Evolutionary conservation across 2,888 invertebrate genomes (phyloP).

Genomic region (Sarcophaga carnaria): DNA sequence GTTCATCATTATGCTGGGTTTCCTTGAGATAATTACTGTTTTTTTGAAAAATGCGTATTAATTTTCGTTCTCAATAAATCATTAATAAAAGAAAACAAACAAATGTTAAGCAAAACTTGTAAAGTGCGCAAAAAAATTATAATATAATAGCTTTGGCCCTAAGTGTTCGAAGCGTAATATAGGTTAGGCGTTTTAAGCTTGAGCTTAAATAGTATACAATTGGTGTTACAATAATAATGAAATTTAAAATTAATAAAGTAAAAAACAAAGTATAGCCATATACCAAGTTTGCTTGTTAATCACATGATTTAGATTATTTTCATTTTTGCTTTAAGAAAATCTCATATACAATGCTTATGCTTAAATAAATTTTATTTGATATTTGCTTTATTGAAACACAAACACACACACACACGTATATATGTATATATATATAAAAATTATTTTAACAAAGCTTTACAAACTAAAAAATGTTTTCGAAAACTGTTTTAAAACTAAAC

Average conservation of each 20-base stretch:
- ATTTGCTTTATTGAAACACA: slow-evolving; percentile 23
- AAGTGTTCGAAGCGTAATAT: slow-evolving; percentile 2
- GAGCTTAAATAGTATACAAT: neutral
- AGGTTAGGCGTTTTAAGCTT: neutral
- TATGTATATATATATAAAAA: neutral
- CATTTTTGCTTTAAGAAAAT: slow-evolving; percentile 4
- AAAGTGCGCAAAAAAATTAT: neutral
- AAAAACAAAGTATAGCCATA: slow-evolving; percentile 17
- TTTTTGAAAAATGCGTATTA: slow-evolving; percentile 41
- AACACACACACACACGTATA: neutral
- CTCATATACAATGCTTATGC: slow-evolving; percentile 9
- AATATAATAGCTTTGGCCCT: slow-evolving; percentile 11
- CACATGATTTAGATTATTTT: neutral
- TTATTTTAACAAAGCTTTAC: neutral
- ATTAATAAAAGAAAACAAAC: neutral
- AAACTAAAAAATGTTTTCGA: neutral
- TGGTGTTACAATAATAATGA: neutral
- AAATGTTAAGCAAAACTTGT: neutral
- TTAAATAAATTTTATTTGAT: neutral
- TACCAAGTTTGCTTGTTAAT: slow-evolving; percentile 22
- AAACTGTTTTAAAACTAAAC: slow-evolving; percentile 6
- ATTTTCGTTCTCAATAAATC: slow-evolving; percentile 51
- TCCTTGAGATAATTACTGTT: slow-evolving; percentile 51
- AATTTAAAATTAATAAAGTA: too few species aligned
- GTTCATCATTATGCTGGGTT: slow-evolving; percentile 49